Conservation (phyloP, 2,113 vertebrate species). For the Protobothrops mucrosquamatus region DNA sequence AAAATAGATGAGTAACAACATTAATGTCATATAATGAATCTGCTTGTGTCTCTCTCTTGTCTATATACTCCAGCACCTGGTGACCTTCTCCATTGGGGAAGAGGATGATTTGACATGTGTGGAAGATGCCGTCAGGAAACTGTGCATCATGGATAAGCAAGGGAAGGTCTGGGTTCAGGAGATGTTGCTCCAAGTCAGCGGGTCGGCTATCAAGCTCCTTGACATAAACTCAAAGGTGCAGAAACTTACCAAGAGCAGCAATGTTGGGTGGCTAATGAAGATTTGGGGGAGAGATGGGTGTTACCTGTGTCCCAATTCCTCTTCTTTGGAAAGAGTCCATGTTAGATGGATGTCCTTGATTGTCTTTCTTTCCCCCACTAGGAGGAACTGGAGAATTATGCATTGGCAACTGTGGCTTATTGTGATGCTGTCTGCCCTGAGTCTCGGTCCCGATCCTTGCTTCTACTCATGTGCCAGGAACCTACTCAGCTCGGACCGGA, state of each 20-base stretch:
- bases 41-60: not conserved
- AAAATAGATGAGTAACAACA: not conserved
- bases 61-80: conserved; percentile 61
- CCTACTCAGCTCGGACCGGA: conserved; percentile 71
- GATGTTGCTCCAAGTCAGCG: conserved; percentile 68
- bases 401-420: conserved; percentile 68
- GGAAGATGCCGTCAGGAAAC: conserved; percentile 63
- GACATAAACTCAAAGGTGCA: conserved; percentile 64
- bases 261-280: not conserved
- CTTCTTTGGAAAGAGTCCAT: not conserved
- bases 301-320: not conserved
- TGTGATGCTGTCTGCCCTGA: conserved; percentile 73
- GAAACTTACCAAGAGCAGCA: accelerated
- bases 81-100: conserved; percentile 65
- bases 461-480: conserved; percentile 78
- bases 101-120: conserved; percentile 65
- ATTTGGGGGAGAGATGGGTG: not conserved
- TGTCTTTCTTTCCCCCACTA: conserved; percentile 34
- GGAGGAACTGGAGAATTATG: conserved; percentile 81
- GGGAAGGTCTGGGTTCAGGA: conserved; percentile 71
- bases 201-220: conserved; percentile 53
- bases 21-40: not conserved
- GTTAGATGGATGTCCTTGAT: not conserved
- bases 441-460: conserved; percentile 68
- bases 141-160: conserved; percentile 65